Evolutionary conservation across 2,113 vertebrate genomes (phyloP), one percentile per base, ranked within the genome.

Genomic region (Nymphicus hollandicus): DNA sequence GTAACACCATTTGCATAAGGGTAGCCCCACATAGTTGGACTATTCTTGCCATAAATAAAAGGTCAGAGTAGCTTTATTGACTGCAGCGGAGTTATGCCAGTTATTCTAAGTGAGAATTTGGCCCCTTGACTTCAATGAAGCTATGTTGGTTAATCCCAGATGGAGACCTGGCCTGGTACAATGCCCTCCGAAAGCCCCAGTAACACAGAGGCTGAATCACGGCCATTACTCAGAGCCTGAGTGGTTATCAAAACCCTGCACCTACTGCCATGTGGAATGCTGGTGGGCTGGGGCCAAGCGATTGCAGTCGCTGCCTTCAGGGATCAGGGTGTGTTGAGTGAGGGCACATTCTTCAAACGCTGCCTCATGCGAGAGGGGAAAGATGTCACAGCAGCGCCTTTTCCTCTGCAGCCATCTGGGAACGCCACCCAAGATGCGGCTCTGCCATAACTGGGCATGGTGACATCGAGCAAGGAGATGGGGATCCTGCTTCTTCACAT

Each of bases 41-140:
- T 39, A 58, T 66, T 70, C 64, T 63, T 68, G 93, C 55, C 41
- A 25, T 86, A 86, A 89, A 89, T 83, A 44, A 68, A 80, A 70
- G 46, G 91, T 88, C 94, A 94, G 90, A 94, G 91, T 35, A 39
- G 17, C 68, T 95, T 96, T 94, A 93, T 71, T 86, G 86, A 88
- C 71, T 76, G 64, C 72, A 44, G 72, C 11, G 44, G 56, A 91
- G 76, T 74, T 83, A 78, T 65, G 13, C 72, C 0, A 6, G 69
- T 91, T 71, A 95, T 90, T 90, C 93, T 80, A 35, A 88, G 93
- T 86, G 76, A 91, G 93, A 95, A 90, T 96, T 95, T 76, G 82
- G 68, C 60, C 95, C 95, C 69, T 93, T 91, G 85, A 84, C 85
- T 93, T 95, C 79, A 86, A 46, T 64, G 89, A 88, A 88, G 74